Base-by-base conservation (phyloP, 2,113 vertebrate species). In the Scophthalmus maximus region DNA sequence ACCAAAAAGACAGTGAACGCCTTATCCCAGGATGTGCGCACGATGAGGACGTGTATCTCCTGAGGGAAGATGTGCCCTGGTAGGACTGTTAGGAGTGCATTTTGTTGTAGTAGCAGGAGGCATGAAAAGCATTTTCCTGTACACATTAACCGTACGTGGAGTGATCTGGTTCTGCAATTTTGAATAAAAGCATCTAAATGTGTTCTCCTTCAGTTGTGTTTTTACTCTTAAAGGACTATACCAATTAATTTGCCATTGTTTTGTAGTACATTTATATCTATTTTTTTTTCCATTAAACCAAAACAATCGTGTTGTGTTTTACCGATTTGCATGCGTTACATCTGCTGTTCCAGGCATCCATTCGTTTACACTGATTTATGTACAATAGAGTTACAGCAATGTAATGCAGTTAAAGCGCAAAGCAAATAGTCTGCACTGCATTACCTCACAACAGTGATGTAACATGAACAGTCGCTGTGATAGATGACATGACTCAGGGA, bases 41-140 rank as follows among this genome's bases (percentile, higher is more conserved):
- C 51, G 46, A 70, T 49, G 5, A 79, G 72, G 44, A 58, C 57
- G 42, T 17, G 11, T 49, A 26, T 82, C 30, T 80, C 68, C 64
- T 46, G 23, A 59, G 78, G 74, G 56, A 52, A 58, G 49, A 22
- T n/a, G n/a, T n/a, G 26, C 44, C 12, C 11, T 64, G 1, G n/a
- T n/a, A 53, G 30, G 67, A 18, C 47, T 55, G 22, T 11, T 44
- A 58, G 59, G 40, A 51, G 23, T 65, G 29, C 30, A 56, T 79
- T 76, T 59, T 68, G 25, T 44, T 44, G 40, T 34, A 40, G 46
- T 26, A 32, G 14, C 23, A 51, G 40, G 26, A 74, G 34, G 42
- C 36, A 68, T 63, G 8, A 47, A 73, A 73, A 42, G 36, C 38
- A 29, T 52, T 57, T 56, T 29, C 34, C 7, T 23, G 20, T 26